Evolutionary conservation across 1,140 invertebrate species (phyloP), one percentile per base, ranked within the genome.

Genomic region (Philotrypesis tridentata): DNA sequence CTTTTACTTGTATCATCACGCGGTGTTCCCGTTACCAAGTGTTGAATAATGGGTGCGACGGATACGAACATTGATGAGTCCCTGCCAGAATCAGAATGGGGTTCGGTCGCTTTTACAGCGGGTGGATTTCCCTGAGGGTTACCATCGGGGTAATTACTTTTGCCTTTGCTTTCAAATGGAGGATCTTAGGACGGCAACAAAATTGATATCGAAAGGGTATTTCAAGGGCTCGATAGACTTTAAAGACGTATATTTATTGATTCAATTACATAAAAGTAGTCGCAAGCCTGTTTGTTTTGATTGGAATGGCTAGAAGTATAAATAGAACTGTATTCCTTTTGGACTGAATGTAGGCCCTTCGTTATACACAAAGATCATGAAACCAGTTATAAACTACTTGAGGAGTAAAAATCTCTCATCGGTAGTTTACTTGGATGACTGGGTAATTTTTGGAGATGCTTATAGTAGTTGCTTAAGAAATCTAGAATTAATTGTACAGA

Each of bases 161-260:
- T n/a, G n/a, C n/a, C n/a, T n/a, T n/a, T n/a, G n/a, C n/a, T 82
- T 82, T 31, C 75, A 82, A 48, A 31, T 82, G 60, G 72, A 82
- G 25, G 71, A 82, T 55, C 12, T 61, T 6, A 65, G 70, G 25
- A 77, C 74, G 7, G 80, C 61, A 0, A 27, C 23, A 1, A n/a
- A 31, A 7, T 31, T 79, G 7, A 25, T 80, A 8, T 23, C 48
- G 1, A 60, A 11, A 23, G 27, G 31, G 5, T 72, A 23, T 40
- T 80, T 63, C 37, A 37, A 63, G 55, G 33, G 40, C 5, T 71
- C 65, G 0, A 21, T 82, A 17, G 81, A 77, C 40, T 48, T 72
- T 29, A 31, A 77, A 31, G 81, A 78, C 21, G 79, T 55, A 14
- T 73, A 72, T 65, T 73, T 71, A 27, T 33, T 68, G 11, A 48